Evolutionary conservation across 2,113 vertebrate species (phyloP), one percentile per base, ranked within the genome.

Genomic region (Oplegnathus fasciatus): DNA sequence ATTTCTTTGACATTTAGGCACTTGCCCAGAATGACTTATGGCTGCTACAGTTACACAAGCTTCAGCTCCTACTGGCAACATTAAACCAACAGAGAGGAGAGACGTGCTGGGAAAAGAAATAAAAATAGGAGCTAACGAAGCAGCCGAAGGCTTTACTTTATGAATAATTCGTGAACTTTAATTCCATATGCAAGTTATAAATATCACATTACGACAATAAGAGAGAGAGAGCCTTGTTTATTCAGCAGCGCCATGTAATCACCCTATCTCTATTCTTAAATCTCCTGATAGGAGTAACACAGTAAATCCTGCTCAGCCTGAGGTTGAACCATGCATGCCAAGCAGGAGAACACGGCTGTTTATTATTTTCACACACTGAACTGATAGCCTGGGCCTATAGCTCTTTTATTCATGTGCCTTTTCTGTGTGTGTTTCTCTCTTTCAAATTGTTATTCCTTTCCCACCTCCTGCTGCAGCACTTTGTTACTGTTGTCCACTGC

Each of bases 141-240:
- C 50, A 65, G 48, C 82, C 69, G 55, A 62, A 74, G 69, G 37
- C 66, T 44, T 54, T 54, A 15, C 50, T 72, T 77, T 13, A 83
- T 86, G 42, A 85, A 90, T 89, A 69, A 84, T 83, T 90, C 46
- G 44, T 24, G 40, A 78, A 40, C 22, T 84, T 79, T 34, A 78
- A 85, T 89, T 83, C 48, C 48, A 72, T 69, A 82, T 84, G 72
- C 69, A 65, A 9, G 57, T 77, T 86, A 82, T 87, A 89, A 86
- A 89, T 84, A 85, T 89, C 57, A 65, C 48, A 82, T 82, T 48
- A 68, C 15, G 44, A 28, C 66, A 86, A 48, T 57, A 37, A 48
- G 6, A 58, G 42, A 62, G 52, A 34, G 85, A 52, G 73, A 73
- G 28, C 6, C 70, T 81, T 82, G 78, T 88, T 86, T 82, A 84